A percentile compares a stretch with the other conserved stretches of the same genome.
phyloP scores from a whole-genome alignment of 1,140 invertebrate species.

The Sesamia nonagrioides region DNA sequence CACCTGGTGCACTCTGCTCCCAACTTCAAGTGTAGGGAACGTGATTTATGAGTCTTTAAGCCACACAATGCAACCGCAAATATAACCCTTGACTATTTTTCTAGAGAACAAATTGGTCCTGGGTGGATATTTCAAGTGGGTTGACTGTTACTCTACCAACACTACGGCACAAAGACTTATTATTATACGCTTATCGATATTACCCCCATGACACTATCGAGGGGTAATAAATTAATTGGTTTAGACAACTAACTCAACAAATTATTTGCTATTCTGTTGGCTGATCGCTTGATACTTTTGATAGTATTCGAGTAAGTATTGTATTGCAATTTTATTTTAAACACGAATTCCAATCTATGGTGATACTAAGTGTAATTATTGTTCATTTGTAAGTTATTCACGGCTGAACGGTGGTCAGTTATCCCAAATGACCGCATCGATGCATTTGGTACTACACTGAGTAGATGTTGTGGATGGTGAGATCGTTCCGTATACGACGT shows the following conservation, averaged over 20 bases:
- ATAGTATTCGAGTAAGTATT: slow-evolving; percentile 10
- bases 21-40: slow-evolving; percentile 72
- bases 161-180: slow-evolving; percentile 2
- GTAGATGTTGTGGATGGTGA: slow-evolving; percentile 45
- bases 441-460: slow-evolving; percentile 38
- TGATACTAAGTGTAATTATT: slow-evolving; percentile 21
- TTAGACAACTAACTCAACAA: slow-evolving; percentile 23
- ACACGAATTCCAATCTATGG: slow-evolving; percentile 6
- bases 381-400: slow-evolving; percentile 52
- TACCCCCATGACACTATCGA: slow-evolving; percentile 27
- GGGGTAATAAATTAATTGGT: slow-evolving; percentile 37
- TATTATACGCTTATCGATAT: slow-evolving; percentile 35
- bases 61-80: slow-evolving; percentile 81
- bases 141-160: slow-evolving; percentile 6
- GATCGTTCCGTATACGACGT: slow-evolving; percentile 52
- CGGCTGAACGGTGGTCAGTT: slow-evolving; percentile 58
- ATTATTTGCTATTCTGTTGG: slow-evolving; percentile 18
- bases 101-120: slow-evolving; percentile 72
- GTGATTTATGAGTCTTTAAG: slow-evolving; percentile 79
- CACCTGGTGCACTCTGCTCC: slow-evolving; percentile 79
- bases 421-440: slow-evolving; percentile 54
- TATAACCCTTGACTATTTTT: slow-evolving; percentile 84
- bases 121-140: slow-evolving; percentile 59
- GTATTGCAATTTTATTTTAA: slow-evolving; percentile 20
- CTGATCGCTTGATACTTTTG: neutral